A percentile compares a stretch with the other conserved stretches of the same genome.
These are phyloP conservation scores for Clangula hyemalis DNA, from an alignment of 2,797 vertebrate species.

Conservation along the genomic window DNA sequence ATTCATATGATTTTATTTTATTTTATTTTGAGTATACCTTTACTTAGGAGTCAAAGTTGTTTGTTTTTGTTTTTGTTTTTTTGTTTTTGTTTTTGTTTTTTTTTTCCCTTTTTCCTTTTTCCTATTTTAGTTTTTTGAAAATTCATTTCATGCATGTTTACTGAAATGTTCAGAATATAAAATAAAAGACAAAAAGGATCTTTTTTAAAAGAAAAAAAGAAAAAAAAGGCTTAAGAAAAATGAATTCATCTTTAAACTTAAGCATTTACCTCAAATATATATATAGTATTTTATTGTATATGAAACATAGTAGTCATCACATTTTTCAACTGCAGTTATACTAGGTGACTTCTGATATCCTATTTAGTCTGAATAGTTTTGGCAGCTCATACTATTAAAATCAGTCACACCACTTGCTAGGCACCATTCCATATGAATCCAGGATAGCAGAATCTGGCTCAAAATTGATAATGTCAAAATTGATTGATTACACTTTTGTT, in stretches of 20 bases:
- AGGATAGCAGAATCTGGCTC: constrained; percentile 11
- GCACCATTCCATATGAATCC: background rate
- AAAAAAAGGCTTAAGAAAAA: background rate
- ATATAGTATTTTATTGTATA: background rate
- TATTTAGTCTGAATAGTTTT: background rate
- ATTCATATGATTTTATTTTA: background rate
- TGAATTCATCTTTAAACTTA: background rate
- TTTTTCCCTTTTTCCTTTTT: background rate
- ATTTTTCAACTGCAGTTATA: background rate
- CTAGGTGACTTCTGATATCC: constrained; percentile 27
- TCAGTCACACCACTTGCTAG: constrained; percentile 9
- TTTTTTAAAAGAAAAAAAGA: background rate
- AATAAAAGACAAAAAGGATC: background rate
- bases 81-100: background rate
- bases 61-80: fast-evolving
- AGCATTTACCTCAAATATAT: background rate
- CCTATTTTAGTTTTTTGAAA: background rate
- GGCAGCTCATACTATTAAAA: constrained; percentile 7
- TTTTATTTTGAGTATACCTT: background rate
- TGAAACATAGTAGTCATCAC: background rate
- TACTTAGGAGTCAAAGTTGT: background rate
- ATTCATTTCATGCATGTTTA: background rate
- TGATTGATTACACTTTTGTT: constrained; percentile 24
- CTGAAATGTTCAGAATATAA: background rate
- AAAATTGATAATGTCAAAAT: constrained; percentile 19